Percentiles rank a stretch among this genome's conserved stretches.
phyloP scores from a whole-genome alignment of 1,140 invertebrate species.

The Tigriopus japonicus region DNA sequence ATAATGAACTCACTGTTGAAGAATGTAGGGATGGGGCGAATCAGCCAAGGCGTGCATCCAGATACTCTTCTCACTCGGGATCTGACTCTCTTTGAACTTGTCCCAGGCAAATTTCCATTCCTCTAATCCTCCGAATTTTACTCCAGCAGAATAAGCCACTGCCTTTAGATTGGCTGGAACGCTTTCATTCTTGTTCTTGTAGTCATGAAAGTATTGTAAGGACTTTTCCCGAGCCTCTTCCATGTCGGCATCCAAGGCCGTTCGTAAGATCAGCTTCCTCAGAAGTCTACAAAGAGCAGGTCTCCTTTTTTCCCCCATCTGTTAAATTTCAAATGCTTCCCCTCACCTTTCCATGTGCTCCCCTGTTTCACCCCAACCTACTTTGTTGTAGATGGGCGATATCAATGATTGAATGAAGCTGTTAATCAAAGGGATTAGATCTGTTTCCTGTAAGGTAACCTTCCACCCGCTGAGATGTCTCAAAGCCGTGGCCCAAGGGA shows the following conservation, averaged over 20 bases:
- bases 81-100: slow-evolving; percentile 40
- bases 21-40: slow-evolving; percentile 45
- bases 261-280: slow-evolving; percentile 34
- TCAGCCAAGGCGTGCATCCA: slow-evolving; percentile 47
- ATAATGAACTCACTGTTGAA: slow-evolving; percentile 35
- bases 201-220: slow-evolving; percentile 38
- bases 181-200: slow-evolving; percentile 37
- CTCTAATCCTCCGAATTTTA: slow-evolving; percentile 41
- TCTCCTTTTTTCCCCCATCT: too few relatives aligned
- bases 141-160: slow-evolving; percentile 47
- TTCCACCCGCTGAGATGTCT: slow-evolving; percentile 46
- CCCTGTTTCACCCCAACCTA: slow-evolving; percentile 46
- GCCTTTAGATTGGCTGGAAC: slow-evolving; percentile 48
- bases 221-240: slow-evolving; percentile 41
- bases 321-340: slow-evolving; percentile 6
- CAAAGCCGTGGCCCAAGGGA: slow-evolving; percentile 49
- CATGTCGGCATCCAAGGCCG: slow-evolving; percentile 40
- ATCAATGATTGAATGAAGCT: slow-evolving; percentile 39
- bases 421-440: slow-evolving; percentile 41
- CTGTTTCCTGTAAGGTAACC: slow-evolving; percentile 41
- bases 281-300: slow-evolving; percentile 33
- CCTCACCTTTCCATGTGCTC: slow-evolving; percentile 44
- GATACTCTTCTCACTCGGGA: slow-evolving; percentile 43
- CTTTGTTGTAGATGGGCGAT: slow-evolving; percentile 35
- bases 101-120: slow-evolving; percentile 59